Base-by-base conservation (phyloP, 2,797 vertebrate genomes). In the Telmatherina bonti region DNA sequence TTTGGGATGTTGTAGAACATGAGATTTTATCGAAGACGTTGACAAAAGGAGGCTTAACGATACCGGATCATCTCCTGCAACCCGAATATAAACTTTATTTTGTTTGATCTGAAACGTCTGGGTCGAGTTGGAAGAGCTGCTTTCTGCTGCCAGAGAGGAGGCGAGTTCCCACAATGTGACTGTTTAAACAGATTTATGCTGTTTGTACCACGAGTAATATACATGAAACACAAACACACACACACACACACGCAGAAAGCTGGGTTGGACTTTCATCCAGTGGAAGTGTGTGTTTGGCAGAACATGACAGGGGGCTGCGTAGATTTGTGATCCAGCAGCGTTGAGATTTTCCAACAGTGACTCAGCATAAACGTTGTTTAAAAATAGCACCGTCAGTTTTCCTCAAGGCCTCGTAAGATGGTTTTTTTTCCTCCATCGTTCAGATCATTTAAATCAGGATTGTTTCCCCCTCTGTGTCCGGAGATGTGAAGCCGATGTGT, bases 241-340 rank as follows among this genome's bases (percentile, higher is more conserved):
- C 65, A 70, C 52, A 66, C 47, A 41, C 15, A 7, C 31, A 74
- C 53, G 72, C 62, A 66, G 47, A 72, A 2, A 63, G 12, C 58
- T 76, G 22, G 33, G 36, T 68, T 79, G 76, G 4, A 65, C 78
- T 67, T 75, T 59, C 29, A 66, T 58, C 64, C n/a, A 62, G 26
- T 52, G 36, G 70, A 67, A 38, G 52, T 65, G 54, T 61, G 38
- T 38, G 29, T 83, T 78, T 78, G 72, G 70, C 73, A 79, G 41
- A 67, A 67, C 47, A 62, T 71, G 49, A 67, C 5, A 70, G 64
- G 70, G 62, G 43, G 22, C 22, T 77, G 35, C 4, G 2, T 47
- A 26, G 53, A 18, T 66, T 73, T 24, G 35, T 26, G 59, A 47
- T 68, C 41, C 20, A 65, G 58, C 57, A 59, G 61, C 0, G 67